Base-by-base conservation (phyloP, 2,113 vertebrate genomes). In the Accipiter virgatus region DNA sequence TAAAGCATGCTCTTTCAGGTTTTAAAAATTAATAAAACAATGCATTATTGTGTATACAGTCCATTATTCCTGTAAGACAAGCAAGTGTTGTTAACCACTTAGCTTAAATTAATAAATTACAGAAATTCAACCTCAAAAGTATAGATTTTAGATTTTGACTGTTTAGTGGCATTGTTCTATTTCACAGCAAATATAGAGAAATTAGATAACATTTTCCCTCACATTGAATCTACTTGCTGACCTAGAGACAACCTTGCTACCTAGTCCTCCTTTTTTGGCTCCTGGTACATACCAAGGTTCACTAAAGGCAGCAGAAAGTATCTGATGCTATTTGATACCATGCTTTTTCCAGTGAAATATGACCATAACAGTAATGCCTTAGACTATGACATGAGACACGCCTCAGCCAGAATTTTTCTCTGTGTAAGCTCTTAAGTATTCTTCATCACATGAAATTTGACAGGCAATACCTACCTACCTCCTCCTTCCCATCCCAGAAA, bases 1-100 rank as follows among this genome's bases (percentile, higher is more conserved):
- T 88, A 94, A 96, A 97, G 97, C 94, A 97, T 83, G 88, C 81
- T 83, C 65, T 42, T 95, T 88, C 85, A 93, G 68, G 20, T 45
- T 87, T 72, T 90, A 68, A 42, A 75, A 86, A 94, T 58, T 29
- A 77, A 92, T 55, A 78, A 92, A 96, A n/a, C 56, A 97, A 84
- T 52, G 59, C 67, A 95, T 82, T 66, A 40, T 20, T 59, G 52
- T 67, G 52, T 71, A 92, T 34, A 93, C 40, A 91, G 80, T 86
- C 80, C 4, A 1, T 90, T 95, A 92, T 62, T 96, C 82, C 90
- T 96, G 70, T 72, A 94, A 86, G 48, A 90, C 90, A 94, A 84
- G 93, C 84, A 93, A 97, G 88, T 84, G 88, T 85, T 97, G 94
- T 98, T 94, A 97, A 90, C 72, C 87, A 94, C 90, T 95, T 83